Evolutionary conservation across 2,888 invertebrate genomes (phyloP).

Genomic region (Dendrolimus houi): DNA sequence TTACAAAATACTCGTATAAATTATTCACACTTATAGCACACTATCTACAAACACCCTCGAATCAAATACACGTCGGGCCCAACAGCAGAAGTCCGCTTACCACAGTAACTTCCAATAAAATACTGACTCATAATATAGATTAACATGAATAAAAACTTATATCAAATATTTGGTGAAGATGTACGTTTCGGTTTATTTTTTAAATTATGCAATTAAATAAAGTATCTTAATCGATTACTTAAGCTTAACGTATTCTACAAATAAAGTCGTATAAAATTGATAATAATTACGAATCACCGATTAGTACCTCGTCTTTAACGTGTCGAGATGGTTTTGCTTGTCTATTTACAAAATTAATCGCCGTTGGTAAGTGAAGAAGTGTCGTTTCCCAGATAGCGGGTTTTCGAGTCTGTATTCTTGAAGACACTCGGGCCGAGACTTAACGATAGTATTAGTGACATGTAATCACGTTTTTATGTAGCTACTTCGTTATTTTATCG

Average conservation of each 20-base stretch:
- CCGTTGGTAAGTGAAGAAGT: conserved; percentile 22
- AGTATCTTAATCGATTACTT: conserved; percentile 53
- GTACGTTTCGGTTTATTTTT: conserved; percentile 48
- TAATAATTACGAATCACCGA: conserved; percentile 41
- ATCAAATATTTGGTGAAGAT: conserved; percentile 74
- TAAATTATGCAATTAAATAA: conserved; percentile 61
- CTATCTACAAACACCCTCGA: conserved; percentile 71
- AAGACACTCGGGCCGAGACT: background rate
- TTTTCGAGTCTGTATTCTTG: conserved; percentile 5
- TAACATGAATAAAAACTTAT: conserved; percentile 69
- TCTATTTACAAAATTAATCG: conserved; percentile 44
- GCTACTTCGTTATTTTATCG: too few species aligned
- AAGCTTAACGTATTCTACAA: conserved; percentile 56
- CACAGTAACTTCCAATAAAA: conserved; percentile 63
- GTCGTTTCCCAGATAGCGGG: conserved; percentile 24
- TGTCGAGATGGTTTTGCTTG: conserved; percentile 18
- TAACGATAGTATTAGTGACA: background rate
- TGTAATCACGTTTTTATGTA: too few species aligned
- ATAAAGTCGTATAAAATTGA: conserved; percentile 68
- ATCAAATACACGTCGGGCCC: conserved; percentile 59
- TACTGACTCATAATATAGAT: conserved; percentile 75
- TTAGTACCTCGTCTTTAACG: conserved; percentile 12
- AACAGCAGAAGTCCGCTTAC: conserved; percentile 58
- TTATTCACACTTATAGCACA: conserved; percentile 76
- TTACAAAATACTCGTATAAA: conserved; percentile 76